Percentiles rank a stretch among this genome's conserved stretches.
Conservation (phyloP, 2,113 vertebrate genomes). For the Myotis brandtii region DNA sequence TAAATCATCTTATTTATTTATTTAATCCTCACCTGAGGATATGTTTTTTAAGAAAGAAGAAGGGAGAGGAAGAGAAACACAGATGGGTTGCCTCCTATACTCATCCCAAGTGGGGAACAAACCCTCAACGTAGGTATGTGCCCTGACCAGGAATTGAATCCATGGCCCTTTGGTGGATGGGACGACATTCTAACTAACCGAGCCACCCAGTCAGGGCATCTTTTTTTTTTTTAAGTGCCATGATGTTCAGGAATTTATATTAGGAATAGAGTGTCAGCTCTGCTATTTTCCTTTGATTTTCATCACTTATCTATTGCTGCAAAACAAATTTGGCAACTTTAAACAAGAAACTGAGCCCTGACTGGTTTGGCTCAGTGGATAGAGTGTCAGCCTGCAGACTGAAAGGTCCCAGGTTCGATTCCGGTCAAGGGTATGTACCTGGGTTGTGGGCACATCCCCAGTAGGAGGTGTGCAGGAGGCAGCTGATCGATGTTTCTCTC, state of each 20-base stretch:
- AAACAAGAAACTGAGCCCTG: background rate
- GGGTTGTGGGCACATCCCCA: too few species aligned
- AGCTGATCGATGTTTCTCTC: too few species aligned
- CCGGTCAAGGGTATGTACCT: too few species aligned
- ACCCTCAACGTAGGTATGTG: background rate
- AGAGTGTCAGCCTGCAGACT: too few species aligned
- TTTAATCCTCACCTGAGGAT: background rate
- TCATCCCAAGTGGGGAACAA: background rate
- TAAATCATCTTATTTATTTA: background rate
- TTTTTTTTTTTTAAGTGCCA: background rate
- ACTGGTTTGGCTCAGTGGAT: too few species aligned
- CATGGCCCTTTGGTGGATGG: background rate
- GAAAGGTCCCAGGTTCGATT: too few species aligned
- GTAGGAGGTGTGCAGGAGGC: too few species aligned
- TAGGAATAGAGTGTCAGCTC: background rate
- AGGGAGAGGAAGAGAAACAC: background rate
- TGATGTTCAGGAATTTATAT: background rate
- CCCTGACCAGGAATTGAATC: background rate
- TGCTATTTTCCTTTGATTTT: conserved; percentile 10
- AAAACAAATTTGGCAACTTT: background rate
- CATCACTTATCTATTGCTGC: background rate
- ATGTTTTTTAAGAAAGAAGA: background rate
- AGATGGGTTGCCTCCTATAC: background rate
- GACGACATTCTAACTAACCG: background rate
- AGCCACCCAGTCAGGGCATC: background rate